These are phyloP conservation scores for Drosophila ironensis DNA, from an alignment of 1,140 invertebrate species.

Conservation along the genomic window DNA sequence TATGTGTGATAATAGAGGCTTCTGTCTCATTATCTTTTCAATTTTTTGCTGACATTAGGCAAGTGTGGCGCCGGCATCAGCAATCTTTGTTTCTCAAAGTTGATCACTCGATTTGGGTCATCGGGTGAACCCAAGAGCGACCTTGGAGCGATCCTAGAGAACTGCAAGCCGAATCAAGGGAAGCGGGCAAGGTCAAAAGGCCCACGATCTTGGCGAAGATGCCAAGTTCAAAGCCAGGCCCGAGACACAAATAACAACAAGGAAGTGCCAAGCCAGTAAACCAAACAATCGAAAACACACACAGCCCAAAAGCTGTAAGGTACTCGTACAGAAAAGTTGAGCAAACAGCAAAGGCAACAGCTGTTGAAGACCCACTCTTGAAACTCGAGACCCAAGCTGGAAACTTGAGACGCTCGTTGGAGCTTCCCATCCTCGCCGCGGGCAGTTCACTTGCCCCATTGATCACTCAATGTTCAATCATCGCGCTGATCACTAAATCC, in stretches of 20 bases:
- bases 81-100: constrained; percentile 33
- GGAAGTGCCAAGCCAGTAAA: constrained; percentile 47
- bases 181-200: constrained; percentile 29
- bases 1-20: too few species aligned
- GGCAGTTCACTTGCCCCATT: constrained; percentile 29
- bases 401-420: constrained; percentile 2
- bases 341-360: background rate
- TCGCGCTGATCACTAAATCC: background rate
- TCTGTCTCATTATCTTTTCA: background rate
- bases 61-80: constrained; percentile 10
- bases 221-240: constrained; percentile 65
- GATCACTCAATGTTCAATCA: constrained; percentile 35
- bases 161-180: background rate
- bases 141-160: constrained; percentile 25
- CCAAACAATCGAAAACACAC: constrained; percentile 18
- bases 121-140: background rate
- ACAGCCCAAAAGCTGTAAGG: background rate
- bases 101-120: constrained; percentile 48
- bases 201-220: constrained; percentile 29
- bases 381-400: background rate
- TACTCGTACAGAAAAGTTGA: too few species aligned
- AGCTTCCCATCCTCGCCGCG: constrained; percentile 34
- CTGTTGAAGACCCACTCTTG: background rate
- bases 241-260: constrained; percentile 18
- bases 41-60: background rate